Evolutionary conservation across 1,140 invertebrate genomes (phyloP).

Genomic region (Hypothenemus hampei): DNA sequence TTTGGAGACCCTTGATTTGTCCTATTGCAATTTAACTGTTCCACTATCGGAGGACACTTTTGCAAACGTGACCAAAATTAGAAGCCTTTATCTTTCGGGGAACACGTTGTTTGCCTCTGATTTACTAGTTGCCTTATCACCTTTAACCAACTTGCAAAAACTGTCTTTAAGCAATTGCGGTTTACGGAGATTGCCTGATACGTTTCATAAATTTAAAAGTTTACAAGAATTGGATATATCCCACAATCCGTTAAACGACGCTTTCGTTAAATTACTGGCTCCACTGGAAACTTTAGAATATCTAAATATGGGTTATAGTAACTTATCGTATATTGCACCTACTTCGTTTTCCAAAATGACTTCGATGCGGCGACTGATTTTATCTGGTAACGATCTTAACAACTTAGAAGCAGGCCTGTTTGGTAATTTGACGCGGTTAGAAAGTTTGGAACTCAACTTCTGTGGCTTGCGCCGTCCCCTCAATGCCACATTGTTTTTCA

Average conservation of each 20-base stretch:
- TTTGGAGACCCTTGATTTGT: constrained; percentile 63
- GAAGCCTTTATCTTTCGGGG: constrained; percentile 59
- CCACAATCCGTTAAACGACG: constrained; percentile 63
- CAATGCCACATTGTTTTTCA: constrained; percentile 63
- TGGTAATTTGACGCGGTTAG: constrained; percentile 60
- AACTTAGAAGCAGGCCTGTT: constrained; percentile 65
- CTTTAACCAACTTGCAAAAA: constrained; percentile 59
- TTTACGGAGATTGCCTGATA: constrained; percentile 57
- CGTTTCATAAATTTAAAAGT: constrained; percentile 60
- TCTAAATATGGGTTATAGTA: constrained; percentile 69
- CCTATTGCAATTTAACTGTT: constrained; percentile 62
- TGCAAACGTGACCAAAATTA: constrained; percentile 60
- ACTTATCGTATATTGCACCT: constrained; percentile 59
- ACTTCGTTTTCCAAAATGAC: constrained; percentile 67
- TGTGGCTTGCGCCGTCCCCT: constrained; percentile 60
- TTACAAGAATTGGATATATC: constrained; percentile 64
- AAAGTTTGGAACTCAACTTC: constrained; percentile 62
- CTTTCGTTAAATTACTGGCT: constrained; percentile 61
- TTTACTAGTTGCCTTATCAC: constrained; percentile 60
- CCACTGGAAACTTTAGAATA: constrained; percentile 62
- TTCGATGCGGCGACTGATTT: constrained; percentile 57
- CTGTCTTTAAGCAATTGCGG: constrained; percentile 64
- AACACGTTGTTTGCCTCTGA: constrained; percentile 64
- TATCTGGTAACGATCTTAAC: constrained; percentile 63
- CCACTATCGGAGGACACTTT: constrained; percentile 64